These are phyloP conservation scores for Ctenodactylus gundi DNA, from an alignment of 2,113 vertebrate species.

Conservation along the genomic window DNA sequence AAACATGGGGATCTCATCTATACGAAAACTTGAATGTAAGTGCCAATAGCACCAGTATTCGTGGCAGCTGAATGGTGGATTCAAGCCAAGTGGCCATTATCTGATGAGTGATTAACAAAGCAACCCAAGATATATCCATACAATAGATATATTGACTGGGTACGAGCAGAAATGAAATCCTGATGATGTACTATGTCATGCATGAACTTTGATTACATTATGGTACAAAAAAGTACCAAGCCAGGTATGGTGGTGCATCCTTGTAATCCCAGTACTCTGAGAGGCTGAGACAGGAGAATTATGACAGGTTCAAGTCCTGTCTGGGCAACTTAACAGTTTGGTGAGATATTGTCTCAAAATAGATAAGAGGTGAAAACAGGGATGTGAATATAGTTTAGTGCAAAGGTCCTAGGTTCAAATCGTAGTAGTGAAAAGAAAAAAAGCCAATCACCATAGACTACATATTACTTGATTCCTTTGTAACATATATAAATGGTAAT, in stretches of 20 bases:
- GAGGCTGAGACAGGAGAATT: no score
- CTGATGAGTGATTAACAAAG: background rate
- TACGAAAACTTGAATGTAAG: background rate
- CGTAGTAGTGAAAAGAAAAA: no score
- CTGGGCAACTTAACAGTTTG: no score
- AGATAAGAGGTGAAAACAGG: no score
- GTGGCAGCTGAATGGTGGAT: background rate
- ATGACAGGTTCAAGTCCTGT: no score
- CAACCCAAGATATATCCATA: background rate
- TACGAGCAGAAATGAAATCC: background rate
- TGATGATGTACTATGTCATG: background rate
- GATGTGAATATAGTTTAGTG: no score
- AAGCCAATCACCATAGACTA: background rate
- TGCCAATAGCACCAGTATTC: background rate
- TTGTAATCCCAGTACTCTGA: no score
- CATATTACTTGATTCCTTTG: background rate
- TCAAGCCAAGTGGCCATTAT: background rate
- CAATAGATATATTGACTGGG: background rate
- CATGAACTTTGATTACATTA: background rate
- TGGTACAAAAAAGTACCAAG: no score
- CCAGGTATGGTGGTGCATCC: no score
- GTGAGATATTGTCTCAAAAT: no score
- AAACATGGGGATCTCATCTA: background rate
- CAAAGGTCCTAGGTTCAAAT: no score
- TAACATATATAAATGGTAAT: no score